A percentile compares a stretch with the other conserved stretches of the same genome.
Evolutionary conservation across 2,113 vertebrate species (phyloP).

Genomic region (Oncorhynchus clarkii): DNA sequence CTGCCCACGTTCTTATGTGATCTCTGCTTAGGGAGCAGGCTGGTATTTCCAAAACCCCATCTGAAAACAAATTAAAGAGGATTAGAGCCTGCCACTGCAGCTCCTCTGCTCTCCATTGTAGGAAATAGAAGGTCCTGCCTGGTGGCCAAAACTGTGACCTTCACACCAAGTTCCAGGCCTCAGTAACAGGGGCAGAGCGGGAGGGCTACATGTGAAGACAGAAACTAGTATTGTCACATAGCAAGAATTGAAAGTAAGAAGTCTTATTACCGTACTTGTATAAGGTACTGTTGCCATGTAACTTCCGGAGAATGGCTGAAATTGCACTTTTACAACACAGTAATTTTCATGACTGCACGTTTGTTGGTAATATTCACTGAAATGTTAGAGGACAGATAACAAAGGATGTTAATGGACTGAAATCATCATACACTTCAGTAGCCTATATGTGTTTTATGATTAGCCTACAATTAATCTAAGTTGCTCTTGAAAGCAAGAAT

Average conservation of each 20-base stretch:
- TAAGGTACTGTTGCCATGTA: neutral
- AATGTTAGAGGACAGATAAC: conserved; percentile 15
- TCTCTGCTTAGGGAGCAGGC: conserved; percentile 64
- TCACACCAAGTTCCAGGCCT: conserved; percentile 42
- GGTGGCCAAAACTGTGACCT: conserved; percentile 65
- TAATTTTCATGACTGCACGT: conserved; percentile 14
- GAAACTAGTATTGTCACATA: neutral
- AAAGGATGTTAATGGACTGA: conserved; percentile 18
- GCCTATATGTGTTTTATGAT: neutral
- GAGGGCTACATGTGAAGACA: neutral
- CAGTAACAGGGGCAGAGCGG: conserved; percentile 8
- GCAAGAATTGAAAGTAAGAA: neutral
- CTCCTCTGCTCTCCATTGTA: conserved; percentile 55
- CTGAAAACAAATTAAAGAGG: conserved; percentile 79
- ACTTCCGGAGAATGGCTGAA: neutral
- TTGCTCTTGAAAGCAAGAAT: neutral
- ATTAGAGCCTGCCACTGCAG: conserved; percentile 64
- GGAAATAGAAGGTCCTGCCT: conserved; percentile 46
- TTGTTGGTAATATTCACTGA: conserved; percentile 33
- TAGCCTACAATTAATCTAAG: neutral
- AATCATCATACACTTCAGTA: conserved; percentile 10
- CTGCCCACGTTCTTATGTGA: conserved; percentile 66
- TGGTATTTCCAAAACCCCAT: conserved; percentile 71
- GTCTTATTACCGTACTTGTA: neutral
- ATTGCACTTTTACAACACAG: neutral